Conservation (phyloP, 1,140 invertebrate species). For the Microplitis mediator region DNA sequence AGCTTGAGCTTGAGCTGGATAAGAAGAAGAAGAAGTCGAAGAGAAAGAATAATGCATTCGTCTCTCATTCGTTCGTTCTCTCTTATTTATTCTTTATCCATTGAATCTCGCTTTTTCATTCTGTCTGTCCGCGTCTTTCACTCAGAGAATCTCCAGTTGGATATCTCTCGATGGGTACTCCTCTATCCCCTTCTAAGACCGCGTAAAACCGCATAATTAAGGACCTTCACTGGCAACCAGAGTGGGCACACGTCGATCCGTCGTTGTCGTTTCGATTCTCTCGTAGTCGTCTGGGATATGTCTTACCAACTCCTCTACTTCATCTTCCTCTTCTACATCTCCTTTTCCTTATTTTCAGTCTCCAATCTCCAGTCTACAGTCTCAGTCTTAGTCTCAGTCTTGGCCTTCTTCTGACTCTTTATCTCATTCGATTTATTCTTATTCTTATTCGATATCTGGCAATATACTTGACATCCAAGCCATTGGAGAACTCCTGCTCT, state of each 20-base stretch:
- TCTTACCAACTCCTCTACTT: neutral
- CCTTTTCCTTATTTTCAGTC: neutral
- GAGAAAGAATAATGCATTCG: too few species aligned
- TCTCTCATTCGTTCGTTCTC: neutral
- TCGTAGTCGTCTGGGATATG: neutral
- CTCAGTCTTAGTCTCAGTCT: neutral
- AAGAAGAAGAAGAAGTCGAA: neutral
- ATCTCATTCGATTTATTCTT: too few species aligned
- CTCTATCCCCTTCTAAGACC: conserved; percentile 15
- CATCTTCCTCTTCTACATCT: neutral
- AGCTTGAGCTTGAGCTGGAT: neutral
- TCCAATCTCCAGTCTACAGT: neutral
- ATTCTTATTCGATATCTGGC: too few species aligned
- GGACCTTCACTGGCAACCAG: conserved; percentile 36
- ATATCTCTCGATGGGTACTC: neutral
- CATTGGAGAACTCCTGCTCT: neutral
- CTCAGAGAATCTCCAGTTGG: neutral
- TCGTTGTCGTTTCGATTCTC: conserved; percentile 19
- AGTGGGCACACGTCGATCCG: conserved; percentile 31
- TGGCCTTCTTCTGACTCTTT: neutral
- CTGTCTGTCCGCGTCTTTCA: conserved; percentile 11
- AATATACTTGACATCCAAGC: neutral
- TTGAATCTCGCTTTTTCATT: conserved; percentile 14
- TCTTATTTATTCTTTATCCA: conserved; percentile 7
- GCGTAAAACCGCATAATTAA: conserved; percentile 58